Evolutionary conservation across 2,888 invertebrate genomes (phyloP), one percentile per base, ranked within the genome.

Genomic region (Lasioglossum figueresi): DNA sequence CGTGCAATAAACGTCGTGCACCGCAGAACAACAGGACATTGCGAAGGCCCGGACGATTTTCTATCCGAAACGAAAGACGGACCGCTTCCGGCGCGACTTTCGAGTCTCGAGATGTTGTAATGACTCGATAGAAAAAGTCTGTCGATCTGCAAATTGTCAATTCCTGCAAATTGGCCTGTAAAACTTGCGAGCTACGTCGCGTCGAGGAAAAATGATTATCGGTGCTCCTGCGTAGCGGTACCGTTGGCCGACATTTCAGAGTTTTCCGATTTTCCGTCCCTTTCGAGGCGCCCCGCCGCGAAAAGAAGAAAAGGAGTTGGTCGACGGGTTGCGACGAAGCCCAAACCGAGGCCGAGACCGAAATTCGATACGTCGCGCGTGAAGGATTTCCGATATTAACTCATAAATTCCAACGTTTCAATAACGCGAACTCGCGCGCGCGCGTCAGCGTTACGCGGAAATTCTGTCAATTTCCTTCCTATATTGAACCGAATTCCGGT

Each of bases 381-480:
- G 70, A 80, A 83, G 78, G 68, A 84, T 87, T 81, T 88, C 81
- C 84, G 71, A 89, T 88, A 88, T 76, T 73, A 88, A 88, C 78
- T 66, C 71, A 76, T 73, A 86, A 81, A 77, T 82, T 45, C 48
- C 52, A 59, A 79, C 79, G 52, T 82, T 79, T 76, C 86, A 43
- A 79, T 76, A 86, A 79, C 52, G 70, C 68, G 59, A 80, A 52
- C 80, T 66, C 59, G 68, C 68, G 16, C 45, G 68, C 70, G 34
- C 66, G 70, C 43, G n/a, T 77, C 80, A 59, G 19, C 68, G 40
- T 68, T 80, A 75, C 34, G 80, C 74, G 43, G 80, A 73, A 73
- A 73, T 76, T 78, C 80, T 76, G 80, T 78, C 80, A 66, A 81
- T 75, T 84, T 43, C 34, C 72, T 75, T 63, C 37, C 59, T 70